Conservation (phyloP, 1,140 invertebrate genomes). For the Meloidogyne exigua region DNA sequence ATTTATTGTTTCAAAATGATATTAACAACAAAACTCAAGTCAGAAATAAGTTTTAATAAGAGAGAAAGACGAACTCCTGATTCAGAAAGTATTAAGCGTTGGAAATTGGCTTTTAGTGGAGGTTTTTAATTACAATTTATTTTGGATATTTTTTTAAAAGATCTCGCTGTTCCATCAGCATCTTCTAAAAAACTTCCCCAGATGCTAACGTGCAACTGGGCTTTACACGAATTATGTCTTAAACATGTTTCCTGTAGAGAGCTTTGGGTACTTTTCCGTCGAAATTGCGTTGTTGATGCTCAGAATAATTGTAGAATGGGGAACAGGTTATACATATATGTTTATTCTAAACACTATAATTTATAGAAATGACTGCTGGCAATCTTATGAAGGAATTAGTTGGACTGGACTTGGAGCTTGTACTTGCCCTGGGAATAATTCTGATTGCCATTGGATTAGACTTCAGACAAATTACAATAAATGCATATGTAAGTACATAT, state of each 20-base stretch:
- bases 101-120: constrained; percentile 30
- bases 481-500: constrained; percentile 53
- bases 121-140: constrained; percentile 11
- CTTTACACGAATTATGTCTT: constrained; percentile 55
- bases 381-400: constrained; percentile 59
- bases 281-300: constrained; percentile 54
- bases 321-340: constrained; percentile 40
- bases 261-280: constrained; percentile 56
- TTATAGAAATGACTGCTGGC: constrained; percentile 59
- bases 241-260: constrained; percentile 58
- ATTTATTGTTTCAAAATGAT: background rate
- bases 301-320: constrained; percentile 59
- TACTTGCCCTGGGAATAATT: constrained; percentile 51
- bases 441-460: constrained; percentile 62
- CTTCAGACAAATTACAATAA: constrained; percentile 63
- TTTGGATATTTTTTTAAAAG: constrained; percentile 9
- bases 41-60: background rate
- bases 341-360: background rate
- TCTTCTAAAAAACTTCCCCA: background rate
- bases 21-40: background rate
- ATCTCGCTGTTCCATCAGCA: constrained; percentile 12
- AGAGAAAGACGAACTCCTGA: constrained; percentile 22
- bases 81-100: constrained; percentile 18
- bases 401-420: constrained; percentile 61
- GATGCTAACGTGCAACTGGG: constrained; percentile 44